Evolutionary conservation across 1,140 invertebrate species (phyloP).

Genomic region (Camponotus pennsylvanicus): DNA sequence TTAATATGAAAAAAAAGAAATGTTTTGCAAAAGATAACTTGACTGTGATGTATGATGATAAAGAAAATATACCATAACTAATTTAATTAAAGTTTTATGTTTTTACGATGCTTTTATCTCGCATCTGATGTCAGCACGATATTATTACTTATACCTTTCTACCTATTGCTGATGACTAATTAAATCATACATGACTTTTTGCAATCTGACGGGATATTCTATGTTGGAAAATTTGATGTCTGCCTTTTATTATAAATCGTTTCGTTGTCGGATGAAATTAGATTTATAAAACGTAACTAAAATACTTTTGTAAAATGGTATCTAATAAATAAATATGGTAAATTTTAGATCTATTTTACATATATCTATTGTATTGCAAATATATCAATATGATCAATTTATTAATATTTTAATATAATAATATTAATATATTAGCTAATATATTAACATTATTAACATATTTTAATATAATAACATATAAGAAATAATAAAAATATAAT

Average conservation of each 20-base stretch:
- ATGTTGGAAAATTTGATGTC: not conserved
- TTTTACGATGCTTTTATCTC: not conserved
- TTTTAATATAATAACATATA: not conserved
- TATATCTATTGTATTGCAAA: not conserved
- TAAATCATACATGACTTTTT: slow-evolving; percentile 19
- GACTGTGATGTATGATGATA: not conserved
- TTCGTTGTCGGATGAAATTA: slow-evolving; percentile 70
- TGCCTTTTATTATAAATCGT: slow-evolving; percentile 67
- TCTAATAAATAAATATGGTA: not conserved
- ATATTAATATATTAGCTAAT: not conserved
- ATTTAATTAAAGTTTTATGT: not conserved
- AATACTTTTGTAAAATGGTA: not conserved
- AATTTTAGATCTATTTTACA: not conserved
- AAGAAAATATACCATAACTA: not conserved
- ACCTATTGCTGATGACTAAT: not conserved
- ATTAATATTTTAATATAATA: not conserved
- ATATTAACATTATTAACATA: too few relatives aligned
- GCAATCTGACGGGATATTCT: slow-evolving; percentile 14
- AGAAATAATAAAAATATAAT: not conserved
- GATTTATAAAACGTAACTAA: not conserved
- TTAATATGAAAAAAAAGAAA: slow-evolving; percentile 12
- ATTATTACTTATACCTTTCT: not conserved
- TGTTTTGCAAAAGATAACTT: not conserved
- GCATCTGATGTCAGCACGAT: not conserved
- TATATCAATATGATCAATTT: not conserved